A percentile compares a stretch with the other conserved stretches of the same genome.
Evolutionary conservation across 2,113 vertebrate species (phyloP).

Genomic region (Heptranchias perlo): DNA sequence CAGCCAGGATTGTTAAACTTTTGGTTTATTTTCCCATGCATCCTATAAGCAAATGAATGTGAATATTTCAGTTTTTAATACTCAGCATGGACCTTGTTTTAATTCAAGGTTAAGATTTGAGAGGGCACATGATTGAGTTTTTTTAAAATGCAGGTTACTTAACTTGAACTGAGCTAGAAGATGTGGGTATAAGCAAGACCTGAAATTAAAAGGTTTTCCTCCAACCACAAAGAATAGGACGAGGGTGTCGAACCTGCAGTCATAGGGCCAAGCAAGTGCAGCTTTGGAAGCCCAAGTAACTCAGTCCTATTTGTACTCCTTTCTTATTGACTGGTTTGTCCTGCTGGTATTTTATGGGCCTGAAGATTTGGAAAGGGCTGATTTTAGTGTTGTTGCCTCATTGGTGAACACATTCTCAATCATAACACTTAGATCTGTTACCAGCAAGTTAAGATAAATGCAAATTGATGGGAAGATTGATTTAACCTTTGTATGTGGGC

Average conservation of each 20-base stretch:
- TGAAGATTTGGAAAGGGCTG: not conserved
- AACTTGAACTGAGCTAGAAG: not conserved
- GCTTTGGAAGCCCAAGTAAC: not conserved
- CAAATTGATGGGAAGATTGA: not conserved
- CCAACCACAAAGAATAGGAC: not conserved
- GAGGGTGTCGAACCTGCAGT: not conserved
- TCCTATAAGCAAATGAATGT: not conserved
- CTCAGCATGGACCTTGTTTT: not conserved
- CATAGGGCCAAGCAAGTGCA: not conserved
- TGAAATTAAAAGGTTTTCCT: not conserved
- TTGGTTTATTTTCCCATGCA: not conserved
- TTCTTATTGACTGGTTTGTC: not conserved
- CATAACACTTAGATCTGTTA: not conserved
- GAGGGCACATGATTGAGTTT: not conserved
- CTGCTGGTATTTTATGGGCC: not conserved
- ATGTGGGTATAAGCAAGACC: not conserved
- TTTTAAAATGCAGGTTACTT: constrained; percentile 10
- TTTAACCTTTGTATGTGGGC: not conserved
- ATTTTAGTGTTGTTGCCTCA: not conserved
- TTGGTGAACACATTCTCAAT: not conserved
- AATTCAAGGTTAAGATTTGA: no score
- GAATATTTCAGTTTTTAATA: not conserved
- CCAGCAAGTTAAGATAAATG: not conserved
- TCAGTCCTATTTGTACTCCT: not conserved
- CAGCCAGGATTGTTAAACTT: not conserved